Evolutionary conservation across 2,797 vertebrate species (phyloP), one percentile per base, ranked within the genome.

Genomic region (Sphenodon punctatus): DNA sequence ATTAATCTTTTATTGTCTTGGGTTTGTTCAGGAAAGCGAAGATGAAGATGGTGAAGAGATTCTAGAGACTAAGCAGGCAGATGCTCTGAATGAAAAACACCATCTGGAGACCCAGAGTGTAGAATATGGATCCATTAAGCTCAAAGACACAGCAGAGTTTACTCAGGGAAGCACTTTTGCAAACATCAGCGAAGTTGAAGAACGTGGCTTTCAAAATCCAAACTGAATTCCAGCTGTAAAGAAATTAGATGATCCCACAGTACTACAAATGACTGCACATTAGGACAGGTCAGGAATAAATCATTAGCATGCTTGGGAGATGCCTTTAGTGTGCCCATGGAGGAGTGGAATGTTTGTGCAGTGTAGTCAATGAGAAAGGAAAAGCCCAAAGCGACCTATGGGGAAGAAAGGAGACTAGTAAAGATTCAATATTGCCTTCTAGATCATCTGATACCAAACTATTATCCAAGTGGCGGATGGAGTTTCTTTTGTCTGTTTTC

Each of bases 51-150:
- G 16, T 45, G 36, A 82, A 73, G 58, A 59, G 75, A 43, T 32
- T 30, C 71, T 41, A 7, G 22, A 75, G 58, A 67, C 41, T 43
- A 84, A 77, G 11, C 14, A 10, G 2, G 1, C n/a, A 32, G 60
- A 30, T 19, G 49, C 36, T 76, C 14, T 27, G 20, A 49, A 61
- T 32, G 94, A 96, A 82, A 88, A 34, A n/a, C 23, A 59, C 38
- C 65, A 82, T n/a, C 82, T 96, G 34, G 86, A 91, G 23, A 6
- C 78, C 23, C 58, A 73, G 9, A 55, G 38, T 55, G 60, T 55
- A 67, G 81, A 60, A 9, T 96, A 97, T 3, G 95, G 96, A 30
- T 90, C 94, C 5, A 85, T 87, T 39, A 58, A 34, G 32, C 39
- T n/a, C 22, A 56, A 81, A 27, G 5, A 32, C 3, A 17, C 12